Evolutionary conservation across 2,797 vertebrate species (phyloP).

Genomic region (Epinephelus malabaricus): DNA sequence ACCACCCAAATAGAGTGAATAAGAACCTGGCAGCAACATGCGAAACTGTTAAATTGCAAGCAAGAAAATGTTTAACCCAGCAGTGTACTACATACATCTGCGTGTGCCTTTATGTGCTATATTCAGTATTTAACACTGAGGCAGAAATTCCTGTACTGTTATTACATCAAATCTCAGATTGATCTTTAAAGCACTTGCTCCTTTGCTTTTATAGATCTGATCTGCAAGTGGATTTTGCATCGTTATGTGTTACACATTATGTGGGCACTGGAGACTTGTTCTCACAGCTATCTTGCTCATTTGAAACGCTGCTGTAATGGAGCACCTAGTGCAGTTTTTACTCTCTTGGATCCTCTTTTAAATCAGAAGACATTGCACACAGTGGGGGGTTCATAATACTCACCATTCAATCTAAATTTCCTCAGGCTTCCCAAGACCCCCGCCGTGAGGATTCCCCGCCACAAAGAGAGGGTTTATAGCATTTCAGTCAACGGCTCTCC

Average conservation of each 20-base stretch:
- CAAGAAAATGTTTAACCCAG: background rate
- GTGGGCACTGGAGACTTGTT: background rate
- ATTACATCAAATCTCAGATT: background rate
- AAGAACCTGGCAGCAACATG: background rate
- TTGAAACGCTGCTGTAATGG: background rate
- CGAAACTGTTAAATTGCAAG: background rate
- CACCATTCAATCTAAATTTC: background rate
- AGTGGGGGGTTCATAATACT: background rate
- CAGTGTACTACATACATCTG: background rate
- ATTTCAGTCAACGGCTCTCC: slow-evolving; percentile 89
- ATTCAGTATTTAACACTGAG: background rate
- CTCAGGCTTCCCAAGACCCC: slow-evolving; percentile 86
- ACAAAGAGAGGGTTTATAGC: slow-evolving; percentile 88
- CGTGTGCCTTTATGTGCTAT: background rate
- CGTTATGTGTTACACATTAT: background rate
- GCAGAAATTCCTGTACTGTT: background rate
- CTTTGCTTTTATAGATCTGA: background rate
- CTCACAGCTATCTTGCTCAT: background rate
- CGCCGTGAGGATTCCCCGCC: slow-evolving; percentile 80
- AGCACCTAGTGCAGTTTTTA: background rate
- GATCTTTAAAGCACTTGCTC: background rate
- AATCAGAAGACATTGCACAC: background rate
- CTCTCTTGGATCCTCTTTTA: background rate
- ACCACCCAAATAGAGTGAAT: background rate
- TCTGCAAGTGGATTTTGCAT: background rate